Evolutionary conservation across 2,113 vertebrate genomes (phyloP), one percentile per base, ranked within the genome.

Genomic region (Muntiacus muntjak): DNA sequence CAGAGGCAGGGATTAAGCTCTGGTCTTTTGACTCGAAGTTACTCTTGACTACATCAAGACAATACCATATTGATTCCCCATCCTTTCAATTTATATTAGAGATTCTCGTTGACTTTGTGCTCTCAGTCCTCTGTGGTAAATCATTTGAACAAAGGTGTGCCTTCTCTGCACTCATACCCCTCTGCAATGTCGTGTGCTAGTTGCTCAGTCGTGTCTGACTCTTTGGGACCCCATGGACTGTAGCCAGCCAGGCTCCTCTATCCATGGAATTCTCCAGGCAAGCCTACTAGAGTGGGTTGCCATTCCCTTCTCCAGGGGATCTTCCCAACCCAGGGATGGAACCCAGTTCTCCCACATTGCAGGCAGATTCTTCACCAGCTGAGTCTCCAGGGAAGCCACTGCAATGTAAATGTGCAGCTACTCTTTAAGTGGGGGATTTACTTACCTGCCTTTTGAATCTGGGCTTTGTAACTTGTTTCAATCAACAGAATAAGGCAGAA

Each of bases 21-120:
- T 16, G 47, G 87, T 90, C 97, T 86, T 95, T 84, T 57, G 57
- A 87, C 45, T 92, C 26, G 58, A 62, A 92, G 87, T 57, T 94
- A 30, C 26, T 74, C n/a, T 50, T 36, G 76, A 60, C 81, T 85
- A 54, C 54, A 87, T 97, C 81, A 89, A 93, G 58, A 45, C 82
- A 17, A 33, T 30, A 76, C 30, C 33, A 62, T 83, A 96, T 91
- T 95, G 97, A 97, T 93, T 98, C 93, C 60, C 89, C 89, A 94
- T 96, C 85, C 25, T 7, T 96, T 96, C 91, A 91, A 55, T 88
- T 95, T 93, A 93, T 76, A 26, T 87, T 94, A 71, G 54, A 60
- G 30, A 89, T 57, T 79, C 55, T n/a, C 25, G 54, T 40, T 91
- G 86, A 89, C 58, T 94, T 74, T 88, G 52, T 7, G 11, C 30